These are phyloP conservation scores for Mythimna vitellina DNA, from an alignment of 2,888 invertebrate species.

Conservation along the genomic window DNA sequence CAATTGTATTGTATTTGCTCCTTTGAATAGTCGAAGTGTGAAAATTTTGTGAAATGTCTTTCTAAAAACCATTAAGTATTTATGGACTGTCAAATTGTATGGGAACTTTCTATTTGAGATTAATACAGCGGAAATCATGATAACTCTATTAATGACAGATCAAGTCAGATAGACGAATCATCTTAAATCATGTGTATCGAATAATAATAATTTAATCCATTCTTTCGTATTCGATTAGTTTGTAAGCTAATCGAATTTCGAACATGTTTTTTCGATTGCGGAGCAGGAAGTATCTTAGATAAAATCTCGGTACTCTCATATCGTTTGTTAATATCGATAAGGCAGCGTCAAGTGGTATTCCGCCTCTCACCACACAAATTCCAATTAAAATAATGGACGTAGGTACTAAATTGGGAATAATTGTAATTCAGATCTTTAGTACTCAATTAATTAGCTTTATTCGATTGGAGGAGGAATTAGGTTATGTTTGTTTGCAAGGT, in stretches of 20 bases:
- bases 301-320: conserved; percentile 72
- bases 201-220: conserved; percentile 42
- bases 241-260: conserved; percentile 54
- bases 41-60: conserved; percentile 39
- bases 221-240: conserved; percentile 47
- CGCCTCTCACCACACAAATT: conserved; percentile 71
- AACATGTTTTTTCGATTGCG: conserved; percentile 58
- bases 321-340: conserved; percentile 74
- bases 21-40: conserved; percentile 46
- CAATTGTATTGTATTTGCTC: conserved; percentile 56
- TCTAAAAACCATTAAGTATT: conserved; percentile 30
- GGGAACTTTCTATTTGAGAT: conserved; percentile 25
- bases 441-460: conserved; percentile 35
- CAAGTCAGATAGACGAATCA: conserved; percentile 19
- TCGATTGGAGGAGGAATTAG: conserved; percentile 32
- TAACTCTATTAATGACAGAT: conserved; percentile 23
- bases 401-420: conserved; percentile 71
- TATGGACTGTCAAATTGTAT: conserved; percentile 15
- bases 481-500: conserved; percentile 6
- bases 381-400: conserved; percentile 77
- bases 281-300: conserved; percentile 73
- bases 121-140: conserved; percentile 19
- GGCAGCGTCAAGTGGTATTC: conserved; percentile 66
- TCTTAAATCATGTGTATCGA: conserved; percentile 40
- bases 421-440: conserved; percentile 67